Evolutionary conservation across 2,113 vertebrate species (phyloP).

Genomic region (Pandion haliaetus): DNA sequence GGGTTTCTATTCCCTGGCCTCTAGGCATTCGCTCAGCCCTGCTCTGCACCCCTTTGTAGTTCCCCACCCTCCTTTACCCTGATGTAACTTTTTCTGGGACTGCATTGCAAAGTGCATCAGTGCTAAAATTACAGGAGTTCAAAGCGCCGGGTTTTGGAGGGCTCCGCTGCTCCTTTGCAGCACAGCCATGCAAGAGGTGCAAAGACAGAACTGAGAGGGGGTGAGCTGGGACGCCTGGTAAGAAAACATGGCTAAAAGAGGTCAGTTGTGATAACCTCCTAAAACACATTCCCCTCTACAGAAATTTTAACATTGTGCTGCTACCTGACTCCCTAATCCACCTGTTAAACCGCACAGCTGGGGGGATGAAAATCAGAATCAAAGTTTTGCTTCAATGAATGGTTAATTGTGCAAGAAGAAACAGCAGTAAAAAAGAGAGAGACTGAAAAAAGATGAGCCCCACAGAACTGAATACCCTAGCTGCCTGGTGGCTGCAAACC

Average conservation of each 20-base stretch:
- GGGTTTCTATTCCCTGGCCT: not conserved
- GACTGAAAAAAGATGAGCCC: not conserved
- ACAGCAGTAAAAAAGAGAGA: not conserved
- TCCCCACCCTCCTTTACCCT: not conserved
- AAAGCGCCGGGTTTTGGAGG: fast-evolving
- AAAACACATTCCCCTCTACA: not conserved
- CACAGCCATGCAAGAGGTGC: not conserved
- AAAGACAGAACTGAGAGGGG: not conserved
- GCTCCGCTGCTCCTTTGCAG: not conserved
- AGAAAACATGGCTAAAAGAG: not conserved
- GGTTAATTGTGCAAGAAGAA: conserved; percentile 13
- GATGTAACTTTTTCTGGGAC: not conserved
- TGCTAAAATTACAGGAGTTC: not conserved
- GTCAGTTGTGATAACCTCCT: not conserved
- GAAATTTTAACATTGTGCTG: not conserved
- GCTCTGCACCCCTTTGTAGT: not conserved
- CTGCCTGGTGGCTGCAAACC: not conserved
- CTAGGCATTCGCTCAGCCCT: not conserved
- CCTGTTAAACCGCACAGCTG: not conserved
- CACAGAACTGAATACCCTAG: not conserved
- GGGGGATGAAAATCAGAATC: not conserved
- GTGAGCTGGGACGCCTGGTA: not conserved
- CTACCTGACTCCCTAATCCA: not conserved
- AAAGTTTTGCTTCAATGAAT: conserved; percentile 15
- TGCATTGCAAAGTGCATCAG: not conserved